Conservation (phyloP, 2,888 invertebrate species). For the Melanchra persicariae region DNA sequence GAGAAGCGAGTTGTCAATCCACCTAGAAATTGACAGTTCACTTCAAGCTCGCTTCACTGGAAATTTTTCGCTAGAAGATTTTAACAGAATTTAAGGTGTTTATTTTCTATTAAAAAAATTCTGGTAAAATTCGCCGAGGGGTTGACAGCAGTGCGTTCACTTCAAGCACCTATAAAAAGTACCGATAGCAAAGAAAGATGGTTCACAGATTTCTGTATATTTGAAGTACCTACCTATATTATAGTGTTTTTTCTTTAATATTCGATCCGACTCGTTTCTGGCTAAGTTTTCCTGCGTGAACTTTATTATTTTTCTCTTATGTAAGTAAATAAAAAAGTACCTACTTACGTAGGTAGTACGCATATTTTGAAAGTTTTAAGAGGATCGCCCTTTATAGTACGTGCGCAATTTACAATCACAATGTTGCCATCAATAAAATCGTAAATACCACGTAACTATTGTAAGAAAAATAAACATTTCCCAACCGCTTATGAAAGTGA, state of each 20-base stretch:
- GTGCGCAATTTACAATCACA: background rate
- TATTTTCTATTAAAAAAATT: too few relatives aligned
- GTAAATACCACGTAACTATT: conserved; percentile 8
- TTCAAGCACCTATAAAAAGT: background rate
- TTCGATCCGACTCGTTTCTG: background rate
- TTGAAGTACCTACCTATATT: accelerated
- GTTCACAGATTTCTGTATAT: background rate
- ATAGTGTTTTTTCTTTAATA: background rate
- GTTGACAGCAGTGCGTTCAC: too few relatives aligned
- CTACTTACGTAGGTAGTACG: background rate
- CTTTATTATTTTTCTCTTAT: background rate
- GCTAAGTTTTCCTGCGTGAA: too few relatives aligned
- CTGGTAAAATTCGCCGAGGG: too few relatives aligned
- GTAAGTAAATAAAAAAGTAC: background rate
- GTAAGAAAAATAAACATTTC: conserved; percentile 29
- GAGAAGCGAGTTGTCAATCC: too few relatives aligned
- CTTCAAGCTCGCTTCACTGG: background rate
- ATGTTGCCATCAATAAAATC: conserved; percentile 35
- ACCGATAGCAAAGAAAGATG: background rate
- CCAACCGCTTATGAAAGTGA: conserved; percentile 34
- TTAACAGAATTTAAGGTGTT: background rate
- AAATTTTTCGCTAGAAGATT: background rate
- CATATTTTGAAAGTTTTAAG: conserved; percentile 34
- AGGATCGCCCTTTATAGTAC: conserved; percentile 24
- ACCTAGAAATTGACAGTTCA: too few relatives aligned